phyloP scores from a whole-genome alignment of 37 sponge, comb jelly and placozoan species.

The Cliona cf. orientalis region DNA sequence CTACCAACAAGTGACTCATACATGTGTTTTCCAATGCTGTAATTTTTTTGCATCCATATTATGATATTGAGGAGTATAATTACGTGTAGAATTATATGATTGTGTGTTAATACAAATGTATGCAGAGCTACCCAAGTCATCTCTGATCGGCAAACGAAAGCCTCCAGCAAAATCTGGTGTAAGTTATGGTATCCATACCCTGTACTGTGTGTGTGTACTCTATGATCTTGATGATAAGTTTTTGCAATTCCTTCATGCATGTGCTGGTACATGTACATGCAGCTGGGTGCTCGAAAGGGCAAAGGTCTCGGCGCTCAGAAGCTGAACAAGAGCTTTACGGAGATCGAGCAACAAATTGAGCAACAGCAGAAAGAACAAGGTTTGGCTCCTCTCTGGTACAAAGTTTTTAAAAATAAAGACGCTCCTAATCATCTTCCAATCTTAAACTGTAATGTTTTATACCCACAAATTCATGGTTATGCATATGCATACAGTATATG shows the following conservation, averaged over 20 bases:
- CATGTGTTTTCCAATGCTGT: too few relatives aligned
- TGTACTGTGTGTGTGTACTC: too few relatives aligned
- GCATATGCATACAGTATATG: too few relatives aligned
- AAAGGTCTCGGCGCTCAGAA: conserved; percentile 93
- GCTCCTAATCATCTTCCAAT: background rate
- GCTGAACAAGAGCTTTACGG: conserved; percentile 70
- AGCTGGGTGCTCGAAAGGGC: conserved; percentile 71
- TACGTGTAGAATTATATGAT: too few relatives aligned
- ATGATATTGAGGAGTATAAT: too few relatives aligned
- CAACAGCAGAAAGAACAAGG: conserved; percentile 47
- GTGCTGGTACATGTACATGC: conserved; percentile 43
- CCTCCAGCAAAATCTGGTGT: conserved; percentile 55
- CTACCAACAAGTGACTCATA: too few relatives aligned
- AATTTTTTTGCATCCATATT: too few relatives aligned
- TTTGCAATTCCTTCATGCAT: conserved; percentile 34
- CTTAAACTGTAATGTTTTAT: conserved; percentile 15
- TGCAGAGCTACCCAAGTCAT: conserved; percentile 30
- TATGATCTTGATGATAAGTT: too few relatives aligned
- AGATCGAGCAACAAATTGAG: conserved; percentile 76
- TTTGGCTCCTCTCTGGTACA: background rate
- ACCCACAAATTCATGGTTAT: background rate
- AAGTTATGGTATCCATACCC: too few relatives aligned
- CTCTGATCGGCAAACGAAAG: conserved; percentile 61
- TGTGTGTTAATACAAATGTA: too few relatives aligned
- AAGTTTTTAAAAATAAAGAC: background rate